Base-by-base conservation (phyloP, 1,140 invertebrate genomes). In the Temnothorax longispinosus region DNA sequence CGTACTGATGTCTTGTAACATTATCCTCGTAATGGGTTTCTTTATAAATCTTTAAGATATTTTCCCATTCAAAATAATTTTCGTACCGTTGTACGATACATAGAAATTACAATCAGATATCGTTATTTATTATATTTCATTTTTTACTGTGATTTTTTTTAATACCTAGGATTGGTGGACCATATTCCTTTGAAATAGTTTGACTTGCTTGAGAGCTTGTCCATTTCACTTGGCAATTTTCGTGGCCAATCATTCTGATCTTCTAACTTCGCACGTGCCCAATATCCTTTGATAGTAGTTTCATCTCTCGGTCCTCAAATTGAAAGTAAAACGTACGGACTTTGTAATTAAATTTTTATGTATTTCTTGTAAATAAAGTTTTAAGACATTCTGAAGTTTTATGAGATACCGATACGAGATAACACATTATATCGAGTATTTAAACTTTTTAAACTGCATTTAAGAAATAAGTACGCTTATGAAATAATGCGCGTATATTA, bases 111-210 rank as follows among this genome's bases (percentile, higher is more conserved):
- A 50, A 41, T 64, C 3, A 52, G 5, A 44, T 41, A 54, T 18
- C n/a, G 38, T 38, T 35, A 38, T 35, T 56, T 56, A 56, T 15
- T 8, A 18, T n/a, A 2, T 41, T 18, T 18, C 15, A 44, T 32
- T 62, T 62, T 35, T 47, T 35, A 77, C 10, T 44, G 18, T 32
- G 44, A 35, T 18, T 77, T 56, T 69, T 50, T 18, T 13, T 35
- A 80, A 60, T 87, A 92, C 91, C 91, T 92, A 5, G 89, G 74
- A 86, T 71, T 75, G 13, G 32, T 75, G 10, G 67, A 54, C 75
- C 85, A 91, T 52, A 56, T 76, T 54, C 91, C 91, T 87, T 92
- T 92, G 52, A 85, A 92, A 74, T 89, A 86, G 54, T 91, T 91
- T 2, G 60, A 92, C 58, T 87, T 90, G 27, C 21, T 56, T 27